Evolutionary conservation across 1,140 invertebrate genomes (phyloP), one percentile per base, ranked within the genome.

Genomic region (Trachymyrmex septentrionalis): DNA sequence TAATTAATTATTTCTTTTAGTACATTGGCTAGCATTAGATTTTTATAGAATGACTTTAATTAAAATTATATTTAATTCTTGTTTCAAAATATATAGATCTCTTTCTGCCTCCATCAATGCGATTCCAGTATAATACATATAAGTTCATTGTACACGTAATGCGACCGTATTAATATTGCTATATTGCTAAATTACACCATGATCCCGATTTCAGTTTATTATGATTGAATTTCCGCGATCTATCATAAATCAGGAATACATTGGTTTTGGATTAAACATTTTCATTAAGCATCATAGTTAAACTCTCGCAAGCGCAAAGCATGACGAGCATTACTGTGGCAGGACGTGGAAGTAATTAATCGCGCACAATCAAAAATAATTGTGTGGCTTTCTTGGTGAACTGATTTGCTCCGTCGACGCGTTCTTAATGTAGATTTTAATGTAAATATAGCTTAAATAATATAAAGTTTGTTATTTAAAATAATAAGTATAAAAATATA

Each of bases 341-440:
- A 59, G 24, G 12, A 82, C 34, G 21, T 55, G 48, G 63, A 55
- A 81, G 14, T 82, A 82, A 81, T 82, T 82, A 72, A 82, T 72
- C 0, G 66, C 1, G 16, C 21, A 14, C 6, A 14, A 80, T 69
- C 19, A 10, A 72, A 16, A 72, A 59, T 82, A 72, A 72, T 81
- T 57, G 14, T 30, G 30, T 44, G 38, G 24, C 34, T 71, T 10
- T 81, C 30, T 55, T 44, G 21, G 57, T 38, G 14, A 57, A 53
- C 12, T 7, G 2, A 44, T 64, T 64, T 44, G 6, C 16, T 78
- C 30, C n/a, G n/a, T 63, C 38, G 3, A n/a, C 1, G 9, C 6
- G 9, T 5, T 63, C 1, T 71, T 55, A 38, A 34, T 80, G 27
- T 16, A 76, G 1, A 21, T 44, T 12, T 6, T 5, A 16, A 57